Evolutionary conservation across 1,140 invertebrate genomes (phyloP), one percentile per base, ranked within the genome.

Genomic region (Ceratosolen fusciceps): DNA sequence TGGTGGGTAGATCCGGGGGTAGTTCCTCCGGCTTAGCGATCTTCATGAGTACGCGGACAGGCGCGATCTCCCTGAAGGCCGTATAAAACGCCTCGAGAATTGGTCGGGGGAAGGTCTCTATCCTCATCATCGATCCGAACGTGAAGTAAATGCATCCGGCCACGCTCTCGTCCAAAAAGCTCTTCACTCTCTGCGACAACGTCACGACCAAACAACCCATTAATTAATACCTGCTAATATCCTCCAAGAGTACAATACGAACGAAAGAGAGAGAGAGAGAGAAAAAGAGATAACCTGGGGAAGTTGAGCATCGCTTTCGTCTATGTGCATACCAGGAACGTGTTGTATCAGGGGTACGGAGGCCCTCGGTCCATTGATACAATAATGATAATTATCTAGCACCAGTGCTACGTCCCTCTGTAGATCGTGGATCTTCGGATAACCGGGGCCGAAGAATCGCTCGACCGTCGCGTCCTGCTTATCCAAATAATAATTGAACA

Each of bases 71-170:
- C 76, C 84, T 79, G 56, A 86, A 88, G 1, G 82, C 83, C 10
- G 77, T 75, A 49, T 86, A 86, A 75, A 87, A 84, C 14, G 80
- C 79, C 0, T 81, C 58, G 31, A 86, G 73, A 1, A 72, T 84
- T 70, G 80, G 24, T 62, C 86, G 84, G 68, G 85, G 81, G 83
- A 90, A 77, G 85, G 91, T 86, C 92, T 93, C 92, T 87, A 94
- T 90, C 92, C 93, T 92, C 88, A 93, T 87, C 86, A 93, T 92
- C 7, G 94, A 93, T 26, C 95, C 95, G 85, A 95, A 92, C 81
- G 93, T 94, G 77, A 96, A 93, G 79, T 94, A 93, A 70, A 96
- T 91, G 10, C 94, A 93, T 2, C 95, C 94, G 80, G 94, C 85
- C 77, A 92, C 88, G 43, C 94, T 92, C 80, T 92, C 92, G 80